Base-by-base conservation (phyloP, 2,113 vertebrate species). In the Menidia beryllina region DNA sequence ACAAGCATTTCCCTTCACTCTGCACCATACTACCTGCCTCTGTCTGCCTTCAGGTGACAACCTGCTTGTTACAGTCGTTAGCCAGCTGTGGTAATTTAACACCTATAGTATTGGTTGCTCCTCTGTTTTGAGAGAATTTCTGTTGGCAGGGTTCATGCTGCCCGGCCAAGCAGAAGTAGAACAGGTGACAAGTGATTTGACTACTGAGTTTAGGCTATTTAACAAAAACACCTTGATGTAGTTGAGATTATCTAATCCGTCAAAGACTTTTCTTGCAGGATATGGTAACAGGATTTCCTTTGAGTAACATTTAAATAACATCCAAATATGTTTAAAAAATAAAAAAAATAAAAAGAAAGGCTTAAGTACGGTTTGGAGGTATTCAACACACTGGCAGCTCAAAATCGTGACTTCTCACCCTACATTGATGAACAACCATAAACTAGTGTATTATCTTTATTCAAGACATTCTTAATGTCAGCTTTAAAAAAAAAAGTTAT, bases 31-130 rank as follows among this genome's bases (percentile, higher is more conserved):
- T 17, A 11, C 79, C 27, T 54, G 21, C 38, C 39, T 39, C 58
- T 14, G 34, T 7, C 52, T 4, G 2, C 26, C 0, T 3, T 43
- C 0, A 55, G 30, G 75, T 77, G 81, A 84, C 85, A 87, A 56
- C 64, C 53, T 43, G 73, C 84, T 79, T 69, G 86, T 87, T 84
- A 84, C 65, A 87, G 66, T 70, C 87, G 86, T 87, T 85, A 83
- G 71, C 69, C 67, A 69, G 72, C 76, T 82, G 69, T 79, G 71
- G 62, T 79, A 75, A 78, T 79, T 69, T 83, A 83, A 86, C 89
- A 87, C 86, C 86, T 87, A 85, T 86, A 87, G 86, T 83, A 75
- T 84, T 2, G 0, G 38, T 70, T 70, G 72, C 75, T 54, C 54
- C 0, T 5, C 11, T 14, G 75, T 76, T 86, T 68, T 59, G 52